phyloP scores from a whole-genome alignment of 2,888 invertebrate species.

The Chironomus tentans region DNA sequence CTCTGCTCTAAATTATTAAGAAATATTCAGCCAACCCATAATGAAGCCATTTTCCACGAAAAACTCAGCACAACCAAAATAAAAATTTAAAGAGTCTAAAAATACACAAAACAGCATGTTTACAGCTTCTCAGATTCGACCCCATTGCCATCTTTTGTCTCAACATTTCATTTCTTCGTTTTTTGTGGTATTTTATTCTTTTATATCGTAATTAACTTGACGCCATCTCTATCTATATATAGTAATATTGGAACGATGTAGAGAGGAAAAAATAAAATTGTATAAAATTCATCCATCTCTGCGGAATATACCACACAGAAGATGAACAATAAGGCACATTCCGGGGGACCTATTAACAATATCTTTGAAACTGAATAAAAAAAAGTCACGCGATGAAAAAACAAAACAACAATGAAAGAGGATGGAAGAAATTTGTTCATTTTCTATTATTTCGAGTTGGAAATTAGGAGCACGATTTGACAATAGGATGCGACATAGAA shows the following conservation, averaged over 20 bases:
- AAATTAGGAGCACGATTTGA: too few relatives aligned
- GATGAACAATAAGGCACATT: background rate
- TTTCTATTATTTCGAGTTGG: background rate
- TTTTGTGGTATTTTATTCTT: background rate
- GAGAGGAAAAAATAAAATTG: background rate
- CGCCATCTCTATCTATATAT: background rate
- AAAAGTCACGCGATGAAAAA: background rate
- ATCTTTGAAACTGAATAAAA: background rate
- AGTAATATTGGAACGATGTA: background rate
- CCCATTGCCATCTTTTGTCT: background rate
- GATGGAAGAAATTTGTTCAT: background rate
- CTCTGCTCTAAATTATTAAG: too few relatives aligned
- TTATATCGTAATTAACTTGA: slow-evolving; percentile 20
- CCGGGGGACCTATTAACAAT: background rate
- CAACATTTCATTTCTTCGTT: background rate
- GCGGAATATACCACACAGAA: background rate
- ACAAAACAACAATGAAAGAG: background rate
- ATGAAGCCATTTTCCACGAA: background rate
- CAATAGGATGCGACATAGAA: too few relatives aligned
- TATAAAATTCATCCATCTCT: background rate
- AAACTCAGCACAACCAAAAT: background rate
- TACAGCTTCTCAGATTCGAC: background rate
- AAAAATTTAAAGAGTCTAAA: background rate
- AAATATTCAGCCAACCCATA: too few relatives aligned
- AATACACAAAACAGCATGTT: slow-evolving; percentile 16